phyloP scores from a whole-genome alignment of 1,140 invertebrate species.

The Nylanderia fulva region DNA sequence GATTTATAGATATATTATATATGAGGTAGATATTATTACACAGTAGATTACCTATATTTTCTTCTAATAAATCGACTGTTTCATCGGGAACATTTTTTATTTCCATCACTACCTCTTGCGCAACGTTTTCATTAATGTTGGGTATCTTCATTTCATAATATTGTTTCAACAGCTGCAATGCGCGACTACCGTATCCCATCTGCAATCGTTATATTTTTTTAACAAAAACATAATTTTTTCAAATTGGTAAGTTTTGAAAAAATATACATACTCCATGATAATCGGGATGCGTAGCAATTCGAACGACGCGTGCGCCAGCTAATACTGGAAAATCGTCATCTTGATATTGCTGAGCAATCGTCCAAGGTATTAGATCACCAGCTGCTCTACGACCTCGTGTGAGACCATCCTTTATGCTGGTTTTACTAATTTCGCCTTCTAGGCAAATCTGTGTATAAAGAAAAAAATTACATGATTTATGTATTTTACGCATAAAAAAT shows the following conservation, averaged over 20 bases:
- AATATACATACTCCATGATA: slow-evolving; percentile 92
- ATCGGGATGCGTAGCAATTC: slow-evolving; percentile 99
- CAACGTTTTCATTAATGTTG: slow-evolving; percentile 88
- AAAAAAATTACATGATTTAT: slow-evolving; percentile 9
- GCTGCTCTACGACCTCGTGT: slow-evolving; percentile 95
- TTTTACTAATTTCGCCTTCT: slow-evolving; percentile 97
- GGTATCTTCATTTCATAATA: slow-evolving; percentile 96
- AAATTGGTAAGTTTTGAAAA: slow-evolving; percentile 33
- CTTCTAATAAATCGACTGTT: slow-evolving; percentile 88
- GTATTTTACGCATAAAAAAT: neutral
- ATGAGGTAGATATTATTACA: neutral
- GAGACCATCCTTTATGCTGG: slow-evolving; percentile 92
- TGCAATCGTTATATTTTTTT: slow-evolving; percentile 82
- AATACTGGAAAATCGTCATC: slow-evolving; percentile 97
- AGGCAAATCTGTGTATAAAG: slow-evolving; percentile 90
- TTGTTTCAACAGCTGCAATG: slow-evolving; percentile 93
- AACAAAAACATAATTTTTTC: slow-evolving; percentile 37
- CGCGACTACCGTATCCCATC: slow-evolving; percentile 98
- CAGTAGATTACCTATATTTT: slow-evolving; percentile 86
- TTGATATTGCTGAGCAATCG: slow-evolving; percentile 97
- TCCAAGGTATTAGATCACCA: slow-evolving; percentile 99
- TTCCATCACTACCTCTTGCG: slow-evolving; percentile 82
- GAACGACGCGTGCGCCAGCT: slow-evolving; percentile 95
- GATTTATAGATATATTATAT: neutral
- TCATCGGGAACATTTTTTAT: slow-evolving; percentile 87